Percentiles rank a stretch among this genome's conserved stretches.
Evolutionary conservation across 2,113 vertebrate species (phyloP).

Genomic region (Bubo bubo): DNA sequence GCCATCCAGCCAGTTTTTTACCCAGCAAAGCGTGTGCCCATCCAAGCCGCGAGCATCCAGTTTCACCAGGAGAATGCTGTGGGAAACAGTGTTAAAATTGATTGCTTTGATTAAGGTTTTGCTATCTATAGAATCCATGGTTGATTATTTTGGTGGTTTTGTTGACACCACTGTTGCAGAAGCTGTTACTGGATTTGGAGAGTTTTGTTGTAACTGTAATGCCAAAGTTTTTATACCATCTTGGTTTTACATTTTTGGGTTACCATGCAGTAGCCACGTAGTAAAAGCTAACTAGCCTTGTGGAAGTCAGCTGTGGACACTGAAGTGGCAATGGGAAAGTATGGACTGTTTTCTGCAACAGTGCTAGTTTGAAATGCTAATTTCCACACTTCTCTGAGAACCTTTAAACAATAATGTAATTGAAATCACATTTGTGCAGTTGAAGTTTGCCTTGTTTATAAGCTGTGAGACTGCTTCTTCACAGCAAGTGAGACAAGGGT

Average conservation of each 20-base stretch:
- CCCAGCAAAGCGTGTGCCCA: too few species aligned
- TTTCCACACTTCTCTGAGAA: background rate
- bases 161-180: background rate
- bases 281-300: background rate
- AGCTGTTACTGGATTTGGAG: background rate
- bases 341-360: background rate
- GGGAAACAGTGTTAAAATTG: too few species aligned
- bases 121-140: background rate
- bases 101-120: background rate
- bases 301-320: background rate
- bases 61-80: too few species aligned
- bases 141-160: background rate
- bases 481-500: background rate
- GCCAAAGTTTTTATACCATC: background rate
- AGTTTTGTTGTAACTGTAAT: background rate
- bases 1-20: too few species aligned
- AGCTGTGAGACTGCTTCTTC: background rate
- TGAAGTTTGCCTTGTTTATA: background rate
- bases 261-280: background rate
- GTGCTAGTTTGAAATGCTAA: background rate
- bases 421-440: background rate
- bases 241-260: background rate
- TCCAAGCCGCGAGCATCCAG: too few species aligned
- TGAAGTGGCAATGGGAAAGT: background rate
- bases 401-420: background rate